phyloP scores from a whole-genome alignment of 2,113 vertebrate species.

The Bubo bubo region DNA sequence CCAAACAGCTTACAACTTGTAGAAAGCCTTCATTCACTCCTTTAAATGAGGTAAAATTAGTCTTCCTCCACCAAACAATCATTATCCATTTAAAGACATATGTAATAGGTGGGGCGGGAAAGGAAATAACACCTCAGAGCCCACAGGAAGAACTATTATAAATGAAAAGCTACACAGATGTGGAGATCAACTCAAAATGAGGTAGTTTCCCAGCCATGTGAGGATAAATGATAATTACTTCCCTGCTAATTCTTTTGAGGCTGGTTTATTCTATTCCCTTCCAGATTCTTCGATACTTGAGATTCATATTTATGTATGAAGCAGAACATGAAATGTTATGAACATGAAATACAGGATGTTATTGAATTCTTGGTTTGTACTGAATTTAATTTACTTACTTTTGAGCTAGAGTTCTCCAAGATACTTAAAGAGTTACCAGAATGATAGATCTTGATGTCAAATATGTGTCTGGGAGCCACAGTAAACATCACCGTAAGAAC shows the following conservation, averaged over 20 bases:
- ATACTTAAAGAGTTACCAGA: fast-evolving
- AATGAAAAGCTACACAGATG: not conserved
- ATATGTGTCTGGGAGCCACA: not conserved
- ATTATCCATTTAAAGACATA: not conserved
- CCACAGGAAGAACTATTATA: not conserved
- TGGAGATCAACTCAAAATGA: not conserved
- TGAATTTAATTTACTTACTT: not conserved
- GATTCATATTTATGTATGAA: not conserved
- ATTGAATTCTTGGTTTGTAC: not conserved
- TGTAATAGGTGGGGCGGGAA: not conserved
- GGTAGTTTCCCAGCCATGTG: not conserved
- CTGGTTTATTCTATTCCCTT: not conserved
- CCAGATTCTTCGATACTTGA: not conserved
- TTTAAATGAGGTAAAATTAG: not conserved
- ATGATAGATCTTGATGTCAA: not conserved
- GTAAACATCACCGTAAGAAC: not conserved
- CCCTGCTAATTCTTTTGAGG: not conserved
- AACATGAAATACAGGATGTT: not conserved
- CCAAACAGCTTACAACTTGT: not conserved
- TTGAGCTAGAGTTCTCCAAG: not conserved
- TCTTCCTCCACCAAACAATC: not conserved
- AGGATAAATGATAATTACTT: not conserved
- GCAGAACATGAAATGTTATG: not conserved
- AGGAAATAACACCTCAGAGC: not conserved
- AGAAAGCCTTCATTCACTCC: not conserved